Evolutionary conservation across 1,140 invertebrate species (phyloP).

Genomic region (Lepidurus apus): DNA sequence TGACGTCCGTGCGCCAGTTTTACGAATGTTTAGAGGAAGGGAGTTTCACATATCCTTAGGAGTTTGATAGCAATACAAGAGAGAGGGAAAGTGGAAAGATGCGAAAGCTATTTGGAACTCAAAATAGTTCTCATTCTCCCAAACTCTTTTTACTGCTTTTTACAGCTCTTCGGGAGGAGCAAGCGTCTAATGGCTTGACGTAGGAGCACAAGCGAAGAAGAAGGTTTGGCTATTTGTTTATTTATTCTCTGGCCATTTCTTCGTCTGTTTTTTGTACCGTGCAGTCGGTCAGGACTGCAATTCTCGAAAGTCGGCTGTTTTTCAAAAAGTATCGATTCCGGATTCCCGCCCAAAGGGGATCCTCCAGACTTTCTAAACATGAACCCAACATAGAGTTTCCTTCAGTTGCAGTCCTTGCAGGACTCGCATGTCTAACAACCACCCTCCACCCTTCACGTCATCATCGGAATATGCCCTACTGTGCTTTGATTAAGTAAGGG

Average conservation of each 20-base stretch:
- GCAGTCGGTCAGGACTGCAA: neutral
- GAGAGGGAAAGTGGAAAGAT: too few species aligned
- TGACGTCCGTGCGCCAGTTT: too few species aligned
- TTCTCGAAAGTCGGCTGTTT: neutral
- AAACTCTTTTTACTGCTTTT: too few species aligned
- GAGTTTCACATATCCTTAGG: too few species aligned
- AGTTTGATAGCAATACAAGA: too few species aligned
- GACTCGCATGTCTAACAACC: neutral
- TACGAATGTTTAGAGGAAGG: too few species aligned
- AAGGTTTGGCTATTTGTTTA: too few species aligned
- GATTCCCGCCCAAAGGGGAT: neutral
- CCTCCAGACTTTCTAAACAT: neutral
- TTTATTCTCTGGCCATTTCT: neutral
- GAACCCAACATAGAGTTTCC: neutral
- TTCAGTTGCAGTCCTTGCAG: neutral
- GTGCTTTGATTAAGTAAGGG: neutral
- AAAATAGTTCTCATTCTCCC: too few species aligned
- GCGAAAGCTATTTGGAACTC: too few species aligned
- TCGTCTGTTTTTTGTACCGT: neutral
- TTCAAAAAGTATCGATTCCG: slow-evolving; percentile 9
- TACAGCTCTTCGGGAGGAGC: too few species aligned
- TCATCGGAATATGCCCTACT: neutral
- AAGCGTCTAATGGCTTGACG: too few species aligned
- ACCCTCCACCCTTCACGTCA: neutral
- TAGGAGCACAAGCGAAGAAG: too few species aligned